These are phyloP conservation scores for Sebastes ruberrimus DNA, from an alignment of 2,797 vertebrate genomes.

Conservation along the genomic window DNA sequence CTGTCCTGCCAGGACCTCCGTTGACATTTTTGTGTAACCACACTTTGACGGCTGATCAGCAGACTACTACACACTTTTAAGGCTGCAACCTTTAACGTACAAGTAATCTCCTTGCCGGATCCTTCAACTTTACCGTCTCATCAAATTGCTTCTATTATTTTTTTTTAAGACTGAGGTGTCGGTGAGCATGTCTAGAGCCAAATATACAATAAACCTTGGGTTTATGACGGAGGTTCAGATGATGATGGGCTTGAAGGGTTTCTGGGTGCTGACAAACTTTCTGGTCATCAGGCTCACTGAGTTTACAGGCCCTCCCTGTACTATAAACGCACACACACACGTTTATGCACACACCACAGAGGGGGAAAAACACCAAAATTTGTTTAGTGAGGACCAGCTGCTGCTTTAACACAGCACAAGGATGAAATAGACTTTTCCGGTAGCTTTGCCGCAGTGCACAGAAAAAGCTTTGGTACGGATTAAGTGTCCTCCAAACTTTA, in stretches of 20 bases:
- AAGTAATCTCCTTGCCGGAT: constrained; percentile 39
- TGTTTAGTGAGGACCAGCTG: constrained; percentile 33
- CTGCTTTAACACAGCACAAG: constrained; percentile 21
- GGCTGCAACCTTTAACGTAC: constrained; percentile 9
- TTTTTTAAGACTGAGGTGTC: constrained; percentile 45
- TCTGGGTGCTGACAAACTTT: constrained; percentile 65
- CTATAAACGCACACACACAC: constrained; percentile 41
- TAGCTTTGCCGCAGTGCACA: constrained; percentile 13
- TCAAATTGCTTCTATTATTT: constrained; percentile 47
- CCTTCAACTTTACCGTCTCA: constrained; percentile 51
- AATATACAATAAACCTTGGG: constrained; percentile 61
- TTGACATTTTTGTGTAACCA: neutral
- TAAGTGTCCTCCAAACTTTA: neutral
- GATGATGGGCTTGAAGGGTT: constrained; percentile 64
- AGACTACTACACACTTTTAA: neutral
- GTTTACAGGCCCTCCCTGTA: constrained; percentile 63
- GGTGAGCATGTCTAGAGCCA: constrained; percentile 40
- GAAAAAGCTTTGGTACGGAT: constrained; percentile 9
- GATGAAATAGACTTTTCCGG: constrained; percentile 9
- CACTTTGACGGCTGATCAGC: neutral
- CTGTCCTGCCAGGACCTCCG: neutral
- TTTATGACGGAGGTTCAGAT: constrained; percentile 70
- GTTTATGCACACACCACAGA: neutral
- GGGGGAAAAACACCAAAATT: constrained; percentile 1
- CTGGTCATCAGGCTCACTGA: constrained; percentile 64